Evolutionary conservation across 1,140 invertebrate genomes (phyloP), one percentile per base, ranked within the genome.

Genomic region (Nilaparvata lugens): DNA sequence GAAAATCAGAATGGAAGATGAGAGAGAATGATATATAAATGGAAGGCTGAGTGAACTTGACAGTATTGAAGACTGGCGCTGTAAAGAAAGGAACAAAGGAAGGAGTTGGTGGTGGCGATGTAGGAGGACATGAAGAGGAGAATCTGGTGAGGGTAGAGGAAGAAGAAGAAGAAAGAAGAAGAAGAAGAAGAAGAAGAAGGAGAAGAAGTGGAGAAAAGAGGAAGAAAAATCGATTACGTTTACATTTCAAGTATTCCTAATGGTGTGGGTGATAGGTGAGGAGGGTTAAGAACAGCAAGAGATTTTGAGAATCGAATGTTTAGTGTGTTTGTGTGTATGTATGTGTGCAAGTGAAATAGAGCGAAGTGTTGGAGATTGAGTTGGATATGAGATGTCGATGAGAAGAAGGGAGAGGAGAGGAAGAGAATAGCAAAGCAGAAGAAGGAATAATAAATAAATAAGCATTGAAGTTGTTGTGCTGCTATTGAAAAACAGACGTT

Each of bases 101-200:
- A 16, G 5, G 21, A 19, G 21, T 5, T 16, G 16, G 21, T 5
- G 21, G 16, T 16, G 9, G n/a, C n/a, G n/a, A n/a, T n/a, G n/a
- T n/a, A n/a, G n/a, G n/a, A n/a, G n/a, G n/a, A n/a, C n/a, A n/a
- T 16, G 45, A 51, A 14, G 21, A 19, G 21, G 5, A 7, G 16
- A 62, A 19, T 58, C 40, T 48, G 19, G 52, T 31, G 58, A 24
- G 58, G 19, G 58, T 19, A 58, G 16, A 62, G 16, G 58, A 19
- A 62, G 23, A 62, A 14, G 52, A 21, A 35, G 23, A 58, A 19
- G 58, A 23, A 38, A 13, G 19, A 19, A 51, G 45, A 51, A 19
- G 5, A 19, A 7, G 45, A 53, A 16, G 25, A 28, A 53, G 23
- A 3, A 28, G 25, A 25, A 21, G 52, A 53, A 25, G n/a, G n/a